Evolutionary conservation across 2,113 vertebrate species (phyloP).

Genomic region (Amazona vittata): DNA sequence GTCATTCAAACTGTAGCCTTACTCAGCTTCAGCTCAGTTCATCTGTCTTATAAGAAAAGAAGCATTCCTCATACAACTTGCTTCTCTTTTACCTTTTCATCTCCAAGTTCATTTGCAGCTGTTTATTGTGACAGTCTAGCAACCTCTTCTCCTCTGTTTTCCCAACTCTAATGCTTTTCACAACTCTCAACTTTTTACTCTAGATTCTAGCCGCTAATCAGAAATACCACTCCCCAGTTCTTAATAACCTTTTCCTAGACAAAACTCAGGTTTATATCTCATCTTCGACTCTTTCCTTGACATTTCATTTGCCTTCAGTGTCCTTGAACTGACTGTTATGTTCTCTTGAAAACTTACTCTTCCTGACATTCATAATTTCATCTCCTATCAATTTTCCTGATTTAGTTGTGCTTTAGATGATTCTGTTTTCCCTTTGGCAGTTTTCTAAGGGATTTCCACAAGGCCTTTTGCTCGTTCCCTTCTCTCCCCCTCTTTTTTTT

Average conservation of each 20-base stretch:
- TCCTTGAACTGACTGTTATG: not conserved
- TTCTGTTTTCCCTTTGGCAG: not conserved
- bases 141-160: not conserved
- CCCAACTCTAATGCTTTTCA: not conserved
- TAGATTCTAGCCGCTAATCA: not conserved
- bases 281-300: slow-evolving; percentile 27
- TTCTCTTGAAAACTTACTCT: slow-evolving; percentile 31
- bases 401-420: slow-evolving; percentile 21
- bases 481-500: not conserved
- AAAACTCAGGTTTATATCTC: not conserved
- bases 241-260: not conserved
- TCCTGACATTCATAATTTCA: not conserved
- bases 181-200: not conserved
- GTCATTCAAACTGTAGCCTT: slow-evolving; percentile 21
- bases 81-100: slow-evolving; percentile 14
- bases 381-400: not conserved
- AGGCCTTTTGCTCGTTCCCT: not conserved
- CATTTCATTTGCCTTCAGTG: slow-evolving; percentile 26
- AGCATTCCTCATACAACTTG: not conserved
- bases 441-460: not conserved
- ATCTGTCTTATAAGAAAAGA: not conserved
- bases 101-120: slow-evolving; percentile 8
- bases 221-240: not conserved
- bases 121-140: not conserved
- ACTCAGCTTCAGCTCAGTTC: not conserved